phyloP scores from a whole-genome alignment of 2,113 vertebrate genomes.

The Typhlomys cinereus region DNA sequence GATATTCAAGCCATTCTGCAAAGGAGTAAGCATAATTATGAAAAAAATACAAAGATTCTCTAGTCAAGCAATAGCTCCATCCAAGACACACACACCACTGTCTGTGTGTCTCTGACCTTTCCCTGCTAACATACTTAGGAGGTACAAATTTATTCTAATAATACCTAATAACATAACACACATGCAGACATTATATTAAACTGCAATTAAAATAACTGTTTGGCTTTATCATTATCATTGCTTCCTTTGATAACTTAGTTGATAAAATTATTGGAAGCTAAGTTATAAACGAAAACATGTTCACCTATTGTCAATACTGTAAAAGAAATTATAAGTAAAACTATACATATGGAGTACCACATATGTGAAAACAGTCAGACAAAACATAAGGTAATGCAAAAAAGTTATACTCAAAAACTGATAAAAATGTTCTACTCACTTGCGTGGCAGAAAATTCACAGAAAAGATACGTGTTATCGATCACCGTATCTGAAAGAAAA shows the following conservation, averaged over 20 bases:
- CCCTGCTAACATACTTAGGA: background rate
- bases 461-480: no score
- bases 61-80: background rate
- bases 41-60: background rate
- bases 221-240: background rate
- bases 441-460: background rate
- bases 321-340: background rate
- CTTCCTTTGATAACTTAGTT: background rate
- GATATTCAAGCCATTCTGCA: slow-evolving; percentile 87
- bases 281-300: background rate
- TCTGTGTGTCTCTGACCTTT: background rate
- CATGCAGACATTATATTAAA: background rate
- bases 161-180: no score
- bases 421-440: background rate
- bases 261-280: background rate
- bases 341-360: background rate
- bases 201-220: background rate
- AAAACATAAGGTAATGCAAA: no score
- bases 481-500: no score
- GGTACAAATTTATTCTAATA: background rate
- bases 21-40: slow-evolving; percentile 57
- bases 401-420: no score
- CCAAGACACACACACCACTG: background rate
- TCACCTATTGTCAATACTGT: background rate
- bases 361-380: background rate